Base-by-base conservation (phyloP, 2,797 vertebrate species). In the Sciaenops ocellatus region DNA sequence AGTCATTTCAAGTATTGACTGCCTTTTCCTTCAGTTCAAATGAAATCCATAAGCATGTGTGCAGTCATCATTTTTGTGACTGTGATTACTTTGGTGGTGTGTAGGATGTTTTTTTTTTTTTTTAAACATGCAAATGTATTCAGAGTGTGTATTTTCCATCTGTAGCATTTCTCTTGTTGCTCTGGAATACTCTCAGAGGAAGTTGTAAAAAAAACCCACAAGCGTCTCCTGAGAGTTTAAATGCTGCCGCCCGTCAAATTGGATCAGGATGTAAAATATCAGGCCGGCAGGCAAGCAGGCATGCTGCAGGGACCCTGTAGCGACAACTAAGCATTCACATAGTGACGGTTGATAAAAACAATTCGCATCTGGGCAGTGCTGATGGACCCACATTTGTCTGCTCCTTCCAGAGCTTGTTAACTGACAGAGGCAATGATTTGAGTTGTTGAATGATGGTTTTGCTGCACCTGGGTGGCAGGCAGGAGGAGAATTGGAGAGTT, bases 181-280 rank as follows among this genome's bases (percentile, higher is more conserved):
- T 70, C 0, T 70, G 41, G 24, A 83, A 76, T 28, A 57, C 46
- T 82, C 66, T 66, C 22, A 47, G 46, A 74, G 63, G 60, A 82
- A 67, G 28, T 78, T 90, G 55, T 62, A 13, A 63, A 75, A 74
- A 41, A 52, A 66, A 78, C 30, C 66, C 34, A n/a, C 64, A 0
- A 10, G 12, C 24, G 30, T 67, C 74, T 85, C 63, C 47, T 41
- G 52, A 68, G 83, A 81, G 64, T 80, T 80, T 41, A 82, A 85
- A 87, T 79, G 69, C 72, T 10, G 55, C 9, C 1, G 68, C 76
- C 34, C 17, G 60, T 83, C 89, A 85, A 79, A 80, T 86, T 85
- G 55, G 67, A 90, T 92, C 76, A 80, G 78, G 82, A 81, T 81
- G 87, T 84, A 51, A 80, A 84, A 83, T 73, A 85, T 79, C 68